A percentile compares a stretch with the other conserved stretches of the same genome.
Evolutionary conservation across 2,113 vertebrate species (phyloP).

Genomic region (Atractosteus spatula): DNA sequence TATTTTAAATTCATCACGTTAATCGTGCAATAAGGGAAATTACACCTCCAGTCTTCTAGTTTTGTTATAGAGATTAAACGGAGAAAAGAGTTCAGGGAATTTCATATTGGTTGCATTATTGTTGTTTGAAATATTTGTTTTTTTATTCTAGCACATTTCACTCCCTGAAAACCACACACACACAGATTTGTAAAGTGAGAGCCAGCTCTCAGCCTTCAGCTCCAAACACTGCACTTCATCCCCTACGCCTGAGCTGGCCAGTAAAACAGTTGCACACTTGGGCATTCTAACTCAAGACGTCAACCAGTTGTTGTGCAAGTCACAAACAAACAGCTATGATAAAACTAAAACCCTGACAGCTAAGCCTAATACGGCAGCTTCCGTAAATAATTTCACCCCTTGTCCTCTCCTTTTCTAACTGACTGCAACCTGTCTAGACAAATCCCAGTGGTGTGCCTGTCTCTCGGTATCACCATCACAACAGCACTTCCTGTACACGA

Average conservation of each 20-base stretch:
- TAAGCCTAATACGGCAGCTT: not conserved
- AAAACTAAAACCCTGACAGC: not conserved
- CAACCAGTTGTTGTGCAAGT: too few species aligned
- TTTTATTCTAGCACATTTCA: too few species aligned
- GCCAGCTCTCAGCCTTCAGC: not conserved
- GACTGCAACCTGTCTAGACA: slow-evolving; percentile 6
- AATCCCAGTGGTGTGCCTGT: fast-evolving
- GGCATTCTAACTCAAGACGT: too few species aligned
- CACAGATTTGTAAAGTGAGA: not conserved
- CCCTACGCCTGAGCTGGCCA: not conserved
- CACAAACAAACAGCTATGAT: too few species aligned
- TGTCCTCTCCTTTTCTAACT: not conserved
- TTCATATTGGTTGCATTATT: too few species aligned
- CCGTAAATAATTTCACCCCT: not conserved
- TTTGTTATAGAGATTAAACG: too few species aligned
- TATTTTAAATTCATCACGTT: too few species aligned
- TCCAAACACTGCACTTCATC: not conserved
- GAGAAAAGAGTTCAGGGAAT: too few species aligned
- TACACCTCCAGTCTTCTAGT: too few species aligned
- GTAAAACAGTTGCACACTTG: not conserved
- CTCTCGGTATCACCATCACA: fast-evolving
- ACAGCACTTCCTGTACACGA: not conserved
- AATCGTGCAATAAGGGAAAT: too few species aligned
- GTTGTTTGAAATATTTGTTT: too few species aligned
- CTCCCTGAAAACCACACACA: not conserved